Conservation (phyloP, 2,888 invertebrate genomes). For the Epinotia bilunana region DNA sequence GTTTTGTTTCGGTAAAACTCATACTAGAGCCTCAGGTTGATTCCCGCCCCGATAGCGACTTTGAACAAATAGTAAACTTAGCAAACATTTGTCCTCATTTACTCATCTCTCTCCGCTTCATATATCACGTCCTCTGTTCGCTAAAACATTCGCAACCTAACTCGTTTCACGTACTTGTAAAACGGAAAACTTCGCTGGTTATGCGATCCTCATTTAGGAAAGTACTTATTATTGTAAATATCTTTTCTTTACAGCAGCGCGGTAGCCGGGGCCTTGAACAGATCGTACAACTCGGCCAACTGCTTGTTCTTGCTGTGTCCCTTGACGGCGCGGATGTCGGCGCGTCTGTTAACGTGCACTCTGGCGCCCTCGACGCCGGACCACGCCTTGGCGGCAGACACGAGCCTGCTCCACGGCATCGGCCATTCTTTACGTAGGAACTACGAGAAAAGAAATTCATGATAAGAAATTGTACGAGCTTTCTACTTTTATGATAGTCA, state of each 20-base stretch:
- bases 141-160: conserved; percentile 14
- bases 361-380: conserved; percentile 69
- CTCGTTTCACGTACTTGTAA: not conserved
- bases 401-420: conserved; percentile 72
- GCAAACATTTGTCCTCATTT: no score
- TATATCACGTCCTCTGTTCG: conserved; percentile 63
- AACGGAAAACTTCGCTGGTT: conserved; percentile 41
- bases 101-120: conserved; percentile 52
- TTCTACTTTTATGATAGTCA: no score
- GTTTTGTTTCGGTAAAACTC: no score
- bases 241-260: conserved; percentile 53
- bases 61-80: no score
- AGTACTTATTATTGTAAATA: no score
- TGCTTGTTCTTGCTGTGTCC: conserved; percentile 59
- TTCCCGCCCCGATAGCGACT: no score
- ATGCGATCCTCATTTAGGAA: no score
- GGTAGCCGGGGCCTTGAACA: conserved; percentile 61
- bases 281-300: conserved; percentile 59
- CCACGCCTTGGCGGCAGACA: conserved; percentile 61
- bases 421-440: conserved; percentile 73
- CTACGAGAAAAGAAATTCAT: conserved; percentile 51
- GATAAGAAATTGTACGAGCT: no score
- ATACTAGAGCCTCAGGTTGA: no score
- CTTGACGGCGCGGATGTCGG: conserved; percentile 60
- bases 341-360: conserved; percentile 64